Evolutionary conservation across 2,113 vertebrate genomes (phyloP), one percentile per base, ranked within the genome.

Genomic region (Cranoglanis bouderius): DNA sequence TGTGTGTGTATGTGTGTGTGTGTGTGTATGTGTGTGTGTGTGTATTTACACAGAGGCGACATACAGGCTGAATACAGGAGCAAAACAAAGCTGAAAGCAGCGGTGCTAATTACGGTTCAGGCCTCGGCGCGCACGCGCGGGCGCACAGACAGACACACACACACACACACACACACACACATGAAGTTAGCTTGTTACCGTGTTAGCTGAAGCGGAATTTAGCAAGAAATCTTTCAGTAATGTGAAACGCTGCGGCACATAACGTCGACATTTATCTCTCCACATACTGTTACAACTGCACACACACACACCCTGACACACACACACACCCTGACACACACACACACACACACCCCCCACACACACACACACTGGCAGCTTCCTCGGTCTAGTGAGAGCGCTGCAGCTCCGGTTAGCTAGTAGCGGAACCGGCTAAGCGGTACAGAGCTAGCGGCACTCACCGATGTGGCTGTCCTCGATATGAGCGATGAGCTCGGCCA

Each of bases 401-500:
- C 38, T 46, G 38, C 38, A 29, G 63, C 35, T 24, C 32, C n/a
- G 32, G 77, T 51, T 82, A 88, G 87, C 87, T 82, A 87, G 86
- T 82, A 87, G 86, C 86, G 85, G 38, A 83, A 32, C 46, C 43
- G 65, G 80, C 80, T 83, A 88, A 26, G 38, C 12, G 29, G 35
- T 3, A 12, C 51, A 10, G 8, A 19, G 59, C 26, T 65, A 87
- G 86, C 86, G 86, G 59, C 40, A 92, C 95, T 96, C 93, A 98
- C 98, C 97, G 96, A 98, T 98, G 94, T 98, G 98, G 96, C 94
- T 97, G 91, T 98, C 98, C 93, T 98, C 97, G 94, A 98, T 98
- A 95, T 98, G 97, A 92, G 97, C 97, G 94, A 98, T 98, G 91
- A 98, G 97, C 94, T 98, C 98, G 87, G 96, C 94, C 95, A 98